Evolutionary conservation across 2,888 invertebrate genomes (phyloP).

Genomic region (Aspidiotus destructor): DNA sequence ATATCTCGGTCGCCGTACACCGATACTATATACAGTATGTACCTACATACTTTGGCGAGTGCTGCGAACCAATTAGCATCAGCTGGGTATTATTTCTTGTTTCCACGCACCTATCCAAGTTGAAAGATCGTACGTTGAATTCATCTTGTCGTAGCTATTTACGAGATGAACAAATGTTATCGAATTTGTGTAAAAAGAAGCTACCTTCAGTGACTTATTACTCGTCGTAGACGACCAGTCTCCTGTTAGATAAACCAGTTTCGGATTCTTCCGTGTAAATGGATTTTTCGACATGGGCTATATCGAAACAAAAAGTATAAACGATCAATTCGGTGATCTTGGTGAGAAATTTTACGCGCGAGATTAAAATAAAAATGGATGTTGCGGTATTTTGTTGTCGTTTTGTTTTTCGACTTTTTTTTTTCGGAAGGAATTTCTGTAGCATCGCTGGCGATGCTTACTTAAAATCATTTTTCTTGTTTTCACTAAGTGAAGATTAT

Average conservation of each 20-base stretch:
- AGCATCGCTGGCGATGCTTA: no score
- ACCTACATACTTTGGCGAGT: not conserved
- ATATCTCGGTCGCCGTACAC: not conserved
- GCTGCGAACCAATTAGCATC: slow-evolving; percentile 2
- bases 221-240: slow-evolving; percentile 4
- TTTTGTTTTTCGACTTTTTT: no score
- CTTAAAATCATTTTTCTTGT: no score
- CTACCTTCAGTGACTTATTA: not conserved
- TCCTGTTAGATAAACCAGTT: slow-evolving; percentile 2
- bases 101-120: not conserved
- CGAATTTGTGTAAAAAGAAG: not conserved
- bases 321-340: not conserved
- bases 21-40: not conserved
- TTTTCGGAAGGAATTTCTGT: no score
- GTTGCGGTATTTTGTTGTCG: not conserved
- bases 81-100: not conserved
- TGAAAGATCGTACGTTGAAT: not conserved
- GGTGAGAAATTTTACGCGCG: slow-evolving; percentile 1
- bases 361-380: not conserved
- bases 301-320: not conserved
- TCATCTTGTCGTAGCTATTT: not conserved
- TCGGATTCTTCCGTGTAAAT: not conserved
- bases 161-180: not conserved
- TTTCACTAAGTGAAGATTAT: no score
- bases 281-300: not conserved